These are phyloP conservation scores for Glaucidium brasilianum DNA, from an alignment of 2,113 vertebrate genomes.

Conservation along the genomic window DNA sequence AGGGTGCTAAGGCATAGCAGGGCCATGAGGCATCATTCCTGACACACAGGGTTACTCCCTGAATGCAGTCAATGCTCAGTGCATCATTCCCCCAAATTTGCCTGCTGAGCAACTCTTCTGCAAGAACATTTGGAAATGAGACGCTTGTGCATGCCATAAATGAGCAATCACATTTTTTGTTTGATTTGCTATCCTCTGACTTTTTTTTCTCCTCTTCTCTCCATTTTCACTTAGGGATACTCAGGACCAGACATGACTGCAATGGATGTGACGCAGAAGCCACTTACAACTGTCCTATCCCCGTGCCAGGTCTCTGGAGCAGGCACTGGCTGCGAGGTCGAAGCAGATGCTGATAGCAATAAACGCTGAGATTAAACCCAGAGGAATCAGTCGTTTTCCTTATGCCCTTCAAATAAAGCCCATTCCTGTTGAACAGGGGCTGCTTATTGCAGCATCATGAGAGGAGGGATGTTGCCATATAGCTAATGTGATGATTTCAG, in stretches of 20 bases:
- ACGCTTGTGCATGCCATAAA: not conserved
- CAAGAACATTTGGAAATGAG: not conserved
- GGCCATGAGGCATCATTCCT: rapidly evolving
- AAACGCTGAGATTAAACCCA: not conserved
- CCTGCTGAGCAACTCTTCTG: not conserved
- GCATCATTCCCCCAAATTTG: rapidly evolving
- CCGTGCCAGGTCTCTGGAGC: not conserved
- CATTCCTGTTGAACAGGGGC: not conserved
- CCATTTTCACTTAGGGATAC: not conserved
- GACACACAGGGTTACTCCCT: not conserved
- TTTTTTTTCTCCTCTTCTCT: not conserved
- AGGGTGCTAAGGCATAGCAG: not conserved
- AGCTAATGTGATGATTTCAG: conserved; percentile 29
- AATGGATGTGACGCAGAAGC: not conserved
- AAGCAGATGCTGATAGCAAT: not conserved
- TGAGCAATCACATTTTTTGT: not conserved
- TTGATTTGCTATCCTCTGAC: not conserved
- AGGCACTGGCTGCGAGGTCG: not conserved
- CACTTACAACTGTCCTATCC: not conserved
- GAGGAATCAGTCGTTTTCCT: not conserved
- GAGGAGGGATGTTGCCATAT: conserved; percentile 29
- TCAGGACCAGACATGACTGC: not conserved
- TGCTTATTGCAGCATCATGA: conserved; percentile 2
- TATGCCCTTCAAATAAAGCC: not conserved
- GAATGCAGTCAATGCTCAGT: rapidly evolving